Evolutionary conservation across 2,888 invertebrate genomes (phyloP).

Genomic region (Lasius fuliginosus): DNA sequence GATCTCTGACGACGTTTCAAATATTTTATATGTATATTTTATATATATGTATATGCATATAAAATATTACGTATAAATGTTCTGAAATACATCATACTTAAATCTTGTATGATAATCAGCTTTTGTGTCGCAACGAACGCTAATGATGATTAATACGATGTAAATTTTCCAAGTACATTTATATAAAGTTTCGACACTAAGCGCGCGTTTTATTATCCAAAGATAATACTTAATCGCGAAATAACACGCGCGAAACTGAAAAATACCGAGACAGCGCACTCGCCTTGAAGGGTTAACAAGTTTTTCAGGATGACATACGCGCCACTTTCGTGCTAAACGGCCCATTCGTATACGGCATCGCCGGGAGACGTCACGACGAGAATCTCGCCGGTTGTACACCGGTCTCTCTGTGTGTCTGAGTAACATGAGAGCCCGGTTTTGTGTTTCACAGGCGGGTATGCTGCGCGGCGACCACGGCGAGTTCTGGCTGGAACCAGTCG

Average conservation of each 20-base stretch:
- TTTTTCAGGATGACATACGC: conserved; percentile 27
- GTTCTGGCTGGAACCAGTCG: conserved; percentile 85
- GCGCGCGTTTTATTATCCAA: neutral
- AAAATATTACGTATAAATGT: conserved; percentile 23
- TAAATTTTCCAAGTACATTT: neutral
- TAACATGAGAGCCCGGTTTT: conserved; percentile 78
- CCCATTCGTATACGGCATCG: conserved; percentile 48
- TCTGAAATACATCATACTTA: conserved; percentile 4
- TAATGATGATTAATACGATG: neutral
- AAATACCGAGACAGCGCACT: neutral
- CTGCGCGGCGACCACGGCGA: conserved; percentile 82
- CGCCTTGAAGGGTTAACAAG: conserved; percentile 35
- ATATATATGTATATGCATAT: neutral
- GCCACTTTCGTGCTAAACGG: conserved; percentile 33
- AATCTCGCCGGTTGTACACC: conserved; percentile 5
- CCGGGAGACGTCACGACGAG: conserved; percentile 20
- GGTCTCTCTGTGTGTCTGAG: conserved; percentile 44
- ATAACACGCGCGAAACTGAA: neutral
- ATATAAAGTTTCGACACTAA: neutral
- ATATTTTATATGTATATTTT: neutral
- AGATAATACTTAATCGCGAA: neutral
- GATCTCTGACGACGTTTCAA: conserved; percentile 14
- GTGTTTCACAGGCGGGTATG: conserved; percentile 83
- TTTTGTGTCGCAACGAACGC: neutral
- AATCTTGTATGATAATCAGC: neutral